These are phyloP conservation scores for Stenichneumon culpator DNA, from an alignment of 2,888 invertebrate species.

Conservation along the genomic window DNA sequence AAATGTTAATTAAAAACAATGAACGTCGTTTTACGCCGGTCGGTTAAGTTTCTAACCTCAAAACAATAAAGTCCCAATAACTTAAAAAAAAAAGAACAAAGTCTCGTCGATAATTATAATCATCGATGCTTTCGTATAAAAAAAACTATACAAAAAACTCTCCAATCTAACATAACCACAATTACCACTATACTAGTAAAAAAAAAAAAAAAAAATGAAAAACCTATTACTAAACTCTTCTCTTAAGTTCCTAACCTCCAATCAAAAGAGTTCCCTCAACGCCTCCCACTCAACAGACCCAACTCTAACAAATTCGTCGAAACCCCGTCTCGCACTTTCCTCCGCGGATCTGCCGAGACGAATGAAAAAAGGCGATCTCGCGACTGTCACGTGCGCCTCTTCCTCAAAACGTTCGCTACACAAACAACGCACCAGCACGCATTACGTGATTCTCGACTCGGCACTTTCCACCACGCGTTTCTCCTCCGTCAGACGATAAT, in stretches of 20 bases:
- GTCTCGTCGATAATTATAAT: no score
- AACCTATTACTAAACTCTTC: neutral
- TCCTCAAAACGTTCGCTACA: no score
- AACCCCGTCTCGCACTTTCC: no score
- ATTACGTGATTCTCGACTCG: neutral
- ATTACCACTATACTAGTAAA: neutral
- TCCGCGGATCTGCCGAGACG: no score
- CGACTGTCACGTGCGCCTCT: no score
- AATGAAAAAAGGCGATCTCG: no score
- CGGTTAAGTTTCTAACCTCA: neutral
- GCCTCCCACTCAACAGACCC: neutral
- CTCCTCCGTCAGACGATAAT: neutral
- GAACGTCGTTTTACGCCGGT: no score
- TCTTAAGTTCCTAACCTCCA: constrained; percentile 21
- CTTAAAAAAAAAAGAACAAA: no score
- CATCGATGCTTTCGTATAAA: no score
- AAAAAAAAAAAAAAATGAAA: neutral
- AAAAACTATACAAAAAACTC: no score
- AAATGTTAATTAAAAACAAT: no score
- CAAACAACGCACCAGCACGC: no score
- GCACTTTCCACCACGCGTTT: neutral
- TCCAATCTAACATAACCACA: neutral
- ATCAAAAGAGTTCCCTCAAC: neutral
- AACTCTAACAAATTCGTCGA: neutral
- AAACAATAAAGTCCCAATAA: neutral